These are phyloP conservation scores for Aricia artaxerxes DNA, from an alignment of 2,888 invertebrate genomes.

Conservation along the genomic window DNA sequence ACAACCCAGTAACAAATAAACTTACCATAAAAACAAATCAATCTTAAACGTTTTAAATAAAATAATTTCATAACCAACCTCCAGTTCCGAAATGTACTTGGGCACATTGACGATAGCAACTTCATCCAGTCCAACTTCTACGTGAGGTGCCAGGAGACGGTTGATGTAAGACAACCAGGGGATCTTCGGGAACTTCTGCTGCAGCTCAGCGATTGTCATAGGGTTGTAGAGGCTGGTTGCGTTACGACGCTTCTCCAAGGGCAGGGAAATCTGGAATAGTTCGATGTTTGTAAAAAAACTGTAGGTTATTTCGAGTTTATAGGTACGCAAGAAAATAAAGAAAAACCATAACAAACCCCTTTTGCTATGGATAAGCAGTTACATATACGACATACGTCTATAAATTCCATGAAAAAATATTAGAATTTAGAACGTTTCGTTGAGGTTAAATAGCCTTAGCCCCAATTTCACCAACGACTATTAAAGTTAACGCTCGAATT, in stretches of 20 bases:
- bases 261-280: conserved; percentile 86
- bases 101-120: conserved; percentile 92
- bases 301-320: neutral
- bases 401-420: too few relatives aligned
- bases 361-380: too few relatives aligned
- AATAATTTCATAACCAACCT: conserved; percentile 56
- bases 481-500: too few relatives aligned
- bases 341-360: too few relatives aligned
- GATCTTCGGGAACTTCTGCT: conserved; percentile 86
- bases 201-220: conserved; percentile 89
- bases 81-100: conserved; percentile 86
- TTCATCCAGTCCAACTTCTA: conserved; percentile 84
- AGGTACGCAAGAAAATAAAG: too few relatives aligned
- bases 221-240: conserved; percentile 95
- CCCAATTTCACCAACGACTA: too few relatives aligned
- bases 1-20: too few relatives aligned
- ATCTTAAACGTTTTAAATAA: too few relatives aligned
- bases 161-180: conserved; percentile 93
- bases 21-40: too few relatives aligned
- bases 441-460: too few relatives aligned
- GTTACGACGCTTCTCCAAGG: conserved; percentile 94
- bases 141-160: conserved; percentile 84
- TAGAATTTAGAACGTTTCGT: too few relatives aligned
- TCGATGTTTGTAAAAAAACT: neutral
- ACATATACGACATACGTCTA: too few relatives aligned